These are phyloP conservation scores for Erannis defoliaria DNA, from an alignment of 2,888 invertebrate genomes.

Conservation along the genomic window DNA sequence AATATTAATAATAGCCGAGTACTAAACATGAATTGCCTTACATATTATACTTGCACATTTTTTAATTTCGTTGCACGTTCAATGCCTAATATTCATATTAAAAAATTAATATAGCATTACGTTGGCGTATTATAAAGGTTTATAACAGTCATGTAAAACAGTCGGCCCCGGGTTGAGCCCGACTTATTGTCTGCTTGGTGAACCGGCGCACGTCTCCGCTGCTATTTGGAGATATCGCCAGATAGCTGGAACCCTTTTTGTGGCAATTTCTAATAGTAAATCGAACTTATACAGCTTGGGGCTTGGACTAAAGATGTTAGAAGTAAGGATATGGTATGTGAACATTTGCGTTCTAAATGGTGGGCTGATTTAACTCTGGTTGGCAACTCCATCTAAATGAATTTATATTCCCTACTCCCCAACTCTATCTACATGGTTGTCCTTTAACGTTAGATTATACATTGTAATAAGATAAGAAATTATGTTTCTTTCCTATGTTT, in stretches of 20 bases:
- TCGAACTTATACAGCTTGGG: slow-evolving; percentile 37
- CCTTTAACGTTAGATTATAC: no score
- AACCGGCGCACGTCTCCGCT: slow-evolving; percentile 38
- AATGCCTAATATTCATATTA: neutral
- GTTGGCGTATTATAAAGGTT: slow-evolving; percentile 5
- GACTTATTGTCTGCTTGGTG: slow-evolving; percentile 32
- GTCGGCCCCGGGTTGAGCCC: slow-evolving; percentile 28
- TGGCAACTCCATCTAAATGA: no score
- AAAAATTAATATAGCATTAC: slow-evolving; percentile 9
- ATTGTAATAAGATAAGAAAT: no score
- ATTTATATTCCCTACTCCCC: no score
- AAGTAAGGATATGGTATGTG: no score
- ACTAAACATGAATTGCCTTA: no score
- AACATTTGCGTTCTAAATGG: no score
- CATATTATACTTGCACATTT: neutral
- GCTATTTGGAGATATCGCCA: slow-evolving; percentile 14
- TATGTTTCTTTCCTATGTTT: no score
- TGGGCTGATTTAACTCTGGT: no score
- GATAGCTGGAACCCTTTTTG: slow-evolving; percentile 37
- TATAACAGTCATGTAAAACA: slow-evolving; percentile 36
- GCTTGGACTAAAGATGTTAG: neutral
- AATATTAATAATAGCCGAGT: no score
- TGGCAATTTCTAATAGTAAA: slow-evolving; percentile 44
- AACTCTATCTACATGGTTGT: no score
- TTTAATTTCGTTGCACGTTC: neutral